phyloP scores from a whole-genome alignment of 2,113 vertebrate genomes.

The Salvelinus fontinalis region DNA sequence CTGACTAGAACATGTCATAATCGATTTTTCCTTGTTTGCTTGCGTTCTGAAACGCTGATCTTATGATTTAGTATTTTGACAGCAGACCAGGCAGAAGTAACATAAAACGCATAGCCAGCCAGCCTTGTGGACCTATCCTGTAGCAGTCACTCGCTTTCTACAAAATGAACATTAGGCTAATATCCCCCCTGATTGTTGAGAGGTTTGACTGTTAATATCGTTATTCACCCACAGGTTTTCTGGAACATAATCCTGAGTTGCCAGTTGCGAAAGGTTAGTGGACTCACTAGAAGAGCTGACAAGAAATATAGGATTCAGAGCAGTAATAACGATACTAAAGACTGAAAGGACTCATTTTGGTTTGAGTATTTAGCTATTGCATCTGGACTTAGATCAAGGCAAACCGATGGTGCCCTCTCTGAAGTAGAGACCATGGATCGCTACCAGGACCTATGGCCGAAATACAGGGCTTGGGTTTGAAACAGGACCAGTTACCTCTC shows the following conservation, averaged over 20 bases:
- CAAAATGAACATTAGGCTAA: too few species aligned
- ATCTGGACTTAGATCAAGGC: constrained; percentile 12
- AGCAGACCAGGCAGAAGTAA: too few species aligned
- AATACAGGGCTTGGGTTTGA: constrained; percentile 49
- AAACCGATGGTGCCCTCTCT: constrained; percentile 33
- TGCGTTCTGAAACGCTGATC: too few species aligned
- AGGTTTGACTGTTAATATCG: constrained; percentile 5
- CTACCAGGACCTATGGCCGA: constrained; percentile 53
- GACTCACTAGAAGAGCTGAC: constrained; percentile 53
- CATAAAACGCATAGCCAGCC: too few species aligned
- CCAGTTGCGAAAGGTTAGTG: background rate
- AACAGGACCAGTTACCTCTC: constrained; percentile 41
- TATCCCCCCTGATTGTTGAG: too few species aligned
- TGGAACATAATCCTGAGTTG: constrained; percentile 15
- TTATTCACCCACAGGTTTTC: constrained; percentile 37
- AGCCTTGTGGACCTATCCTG: too few species aligned
- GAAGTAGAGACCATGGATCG: constrained; percentile 28
- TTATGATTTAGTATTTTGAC: too few species aligned
- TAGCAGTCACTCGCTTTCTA: too few species aligned
- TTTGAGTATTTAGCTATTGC: background rate
- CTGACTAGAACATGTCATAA: too few species aligned
- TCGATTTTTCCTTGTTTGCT: too few species aligned
- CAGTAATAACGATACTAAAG: background rate
- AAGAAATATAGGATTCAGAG: constrained; percentile 36
- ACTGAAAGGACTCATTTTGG: background rate